Evolutionary conservation across 2,797 vertebrate species (phyloP).

Genomic region (Anniella stebbinsi): DNA sequence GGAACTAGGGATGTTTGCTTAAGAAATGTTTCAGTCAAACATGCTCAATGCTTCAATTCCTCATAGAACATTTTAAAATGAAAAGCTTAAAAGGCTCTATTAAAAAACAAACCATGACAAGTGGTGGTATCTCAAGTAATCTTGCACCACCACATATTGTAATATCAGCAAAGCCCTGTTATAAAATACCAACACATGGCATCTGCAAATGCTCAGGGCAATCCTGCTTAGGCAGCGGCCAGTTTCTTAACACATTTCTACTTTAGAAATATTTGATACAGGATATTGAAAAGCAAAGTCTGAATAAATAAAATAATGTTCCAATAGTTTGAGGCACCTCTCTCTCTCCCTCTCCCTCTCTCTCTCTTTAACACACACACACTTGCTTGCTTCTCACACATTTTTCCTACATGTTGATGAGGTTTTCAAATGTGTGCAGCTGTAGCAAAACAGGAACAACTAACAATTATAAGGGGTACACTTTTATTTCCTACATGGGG

Average conservation of each 20-base stretch:
- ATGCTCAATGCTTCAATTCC: constrained; percentile 46
- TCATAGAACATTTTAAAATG: constrained; percentile 26
- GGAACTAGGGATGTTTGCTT: constrained; percentile 28
- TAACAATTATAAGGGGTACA: background rate
- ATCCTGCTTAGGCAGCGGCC: constrained; percentile 29
- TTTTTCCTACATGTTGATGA: background rate
- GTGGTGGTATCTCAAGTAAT: constrained; percentile 16
- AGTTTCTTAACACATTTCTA: constrained; percentile 19
- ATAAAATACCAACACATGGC: background rate
- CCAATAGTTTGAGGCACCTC: background rate
- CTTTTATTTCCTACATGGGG: background rate
- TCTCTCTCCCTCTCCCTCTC: too few relatives aligned
- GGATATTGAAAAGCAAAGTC: constrained; percentile 19
- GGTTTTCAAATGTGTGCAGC: background rate
- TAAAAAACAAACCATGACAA: constrained; percentile 34
- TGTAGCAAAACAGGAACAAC: background rate
- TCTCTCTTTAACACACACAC: background rate
- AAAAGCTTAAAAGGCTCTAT: constrained; percentile 25
- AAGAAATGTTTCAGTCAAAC: constrained; percentile 48
- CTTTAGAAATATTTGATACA: constrained; percentile 11
- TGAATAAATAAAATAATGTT: constrained; percentile 13
- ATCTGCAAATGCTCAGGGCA: constrained; percentile 17
- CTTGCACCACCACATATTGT: background rate
- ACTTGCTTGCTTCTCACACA: background rate
- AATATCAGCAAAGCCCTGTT: constrained; percentile 17